Evolutionary conservation across 2,888 invertebrate species (phyloP), one percentile per base, ranked within the genome.

Genomic region (Magallana nippona): DNA sequence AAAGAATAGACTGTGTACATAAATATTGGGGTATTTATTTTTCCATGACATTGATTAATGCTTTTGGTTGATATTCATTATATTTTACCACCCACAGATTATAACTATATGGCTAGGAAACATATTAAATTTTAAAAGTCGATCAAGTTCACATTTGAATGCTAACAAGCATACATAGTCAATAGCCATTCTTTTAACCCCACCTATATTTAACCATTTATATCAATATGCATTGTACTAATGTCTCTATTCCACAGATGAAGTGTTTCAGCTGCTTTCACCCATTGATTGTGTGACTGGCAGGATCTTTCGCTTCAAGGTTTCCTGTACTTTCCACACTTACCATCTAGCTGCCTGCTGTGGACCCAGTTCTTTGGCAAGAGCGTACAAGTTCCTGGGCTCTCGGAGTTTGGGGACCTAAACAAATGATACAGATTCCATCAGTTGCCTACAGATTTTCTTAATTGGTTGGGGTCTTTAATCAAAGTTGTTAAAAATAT

Each of bases 321-420:
- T 11, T 63, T 44, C 44, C 8, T 27, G 10, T 63, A 22, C 63
- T 27, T 63, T 79, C 55, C 17, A 19, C n/a, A 83, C 87, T 83
- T 86, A 93, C 94, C 94, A 94, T 91, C 93, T 88, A 55, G 93
- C 92, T 78, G 92, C 91, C 85, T 93, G 93, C 83, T 93, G 93
- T 55, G 93, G 91, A 32, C 94, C 93, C 55, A 92, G 87, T 82
- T 93, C 91, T 62, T 90, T 92, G 19, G 91, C 88, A 79, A 93
- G 89, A 22, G 93, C 93, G 88, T 92, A 94, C 82, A 94, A 86
- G 85, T 91, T 93, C 83, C 93, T 88, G 1, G 94, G 94, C 84
- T 94, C 94, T 82, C 92, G 90, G 58, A 94, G 87, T 82, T 89
- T 89, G 15, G 94, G 93, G n/a, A 94, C 92, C 93, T 93, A n/a